Conservation (phyloP, 1,140 invertebrate species). For the Oryctes rhinoceros region DNA sequence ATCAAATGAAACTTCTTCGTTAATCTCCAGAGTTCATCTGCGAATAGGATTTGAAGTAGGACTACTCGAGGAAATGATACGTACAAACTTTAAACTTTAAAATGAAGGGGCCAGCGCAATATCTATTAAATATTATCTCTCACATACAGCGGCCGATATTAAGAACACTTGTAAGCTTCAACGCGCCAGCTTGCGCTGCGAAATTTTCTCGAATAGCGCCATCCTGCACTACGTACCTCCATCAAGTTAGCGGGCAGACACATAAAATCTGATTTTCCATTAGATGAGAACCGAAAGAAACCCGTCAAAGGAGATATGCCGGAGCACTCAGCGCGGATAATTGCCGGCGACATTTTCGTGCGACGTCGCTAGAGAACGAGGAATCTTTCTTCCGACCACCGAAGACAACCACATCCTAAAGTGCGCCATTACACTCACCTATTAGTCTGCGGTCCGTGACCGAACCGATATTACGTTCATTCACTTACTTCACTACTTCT, state of each 20-base stretch:
- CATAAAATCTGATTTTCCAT: slow-evolving; percentile 22
- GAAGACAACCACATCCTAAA: slow-evolving; percentile 44
- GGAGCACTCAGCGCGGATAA: slow-evolving; percentile 45
- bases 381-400: slow-evolving; percentile 41
- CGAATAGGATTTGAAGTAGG: neutral
- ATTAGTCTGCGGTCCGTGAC: slow-evolving; percentile 46
- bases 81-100: neutral
- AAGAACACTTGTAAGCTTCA: neutral
- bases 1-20: too few species aligned
- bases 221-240: neutral
- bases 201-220: neutral
- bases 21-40: neutral
- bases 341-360: slow-evolving; percentile 45
- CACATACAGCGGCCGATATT: neutral
- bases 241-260: slow-evolving; percentile 1
- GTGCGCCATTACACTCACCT: slow-evolving; percentile 46
- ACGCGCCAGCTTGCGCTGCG: slow-evolving; percentile 5
- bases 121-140: slow-evolving; percentile 4
- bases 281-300: slow-evolving; percentile 16
- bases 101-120: neutral
- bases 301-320: slow-evolving; percentile 19
- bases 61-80: neutral
- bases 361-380: slow-evolving; percentile 42
- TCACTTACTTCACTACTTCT: slow-evolving; percentile 17
- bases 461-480: slow-evolving; percentile 40